Evolutionary conservation across 2,113 vertebrate species (phyloP), one percentile per base, ranked within the genome.

Genomic region (Chaetops frenatus): DNA sequence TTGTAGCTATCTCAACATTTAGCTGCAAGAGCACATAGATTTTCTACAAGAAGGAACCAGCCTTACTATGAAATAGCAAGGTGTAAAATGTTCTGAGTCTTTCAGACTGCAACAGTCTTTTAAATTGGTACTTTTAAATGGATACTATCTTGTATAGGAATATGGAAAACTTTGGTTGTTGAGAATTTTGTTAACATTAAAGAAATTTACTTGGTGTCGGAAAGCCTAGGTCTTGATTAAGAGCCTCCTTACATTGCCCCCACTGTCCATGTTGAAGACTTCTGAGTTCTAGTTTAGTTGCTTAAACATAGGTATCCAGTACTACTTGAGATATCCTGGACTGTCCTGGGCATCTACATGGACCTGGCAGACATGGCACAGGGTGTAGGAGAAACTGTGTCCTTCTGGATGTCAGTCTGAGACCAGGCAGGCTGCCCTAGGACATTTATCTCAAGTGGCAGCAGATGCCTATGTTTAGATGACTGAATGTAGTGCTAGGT

Each of bases 401-500:
- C 71, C 80, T 93, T 89, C 60, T 86, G 86, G 50, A 14, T 53
- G 72, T 74, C 76, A 79, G 44, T 60, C 66, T 57, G 82, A 72
- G 79, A 54, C 50, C 82, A 73, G 92, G 82, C 88, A 93, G 42
- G 31, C 84, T 93, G 82, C 94, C 92, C 67, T 86, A 13, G 85
- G 54, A 73, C 38, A 14, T 80, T 86, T 76, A 86, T 93, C 90
- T 93, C 27, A 29, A 77, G 90, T 88, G 67, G 94, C 92, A 69
- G 35, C 47, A 27, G 54, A 57, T 80, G 58, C 76, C 90, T 96
- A 86, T 93, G 88, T 97, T 97, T 96, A 92, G 90, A 92, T 95
- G 64, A 70, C 50, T 70, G 74, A 73, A 48, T 77, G 67, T 70
- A 83, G 62, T 86, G 38, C 72, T 57, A 62, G 74, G 62, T 92